Conservation (phyloP, 2,113 vertebrate genomes). For the Connochaetes taurinus region DNA sequence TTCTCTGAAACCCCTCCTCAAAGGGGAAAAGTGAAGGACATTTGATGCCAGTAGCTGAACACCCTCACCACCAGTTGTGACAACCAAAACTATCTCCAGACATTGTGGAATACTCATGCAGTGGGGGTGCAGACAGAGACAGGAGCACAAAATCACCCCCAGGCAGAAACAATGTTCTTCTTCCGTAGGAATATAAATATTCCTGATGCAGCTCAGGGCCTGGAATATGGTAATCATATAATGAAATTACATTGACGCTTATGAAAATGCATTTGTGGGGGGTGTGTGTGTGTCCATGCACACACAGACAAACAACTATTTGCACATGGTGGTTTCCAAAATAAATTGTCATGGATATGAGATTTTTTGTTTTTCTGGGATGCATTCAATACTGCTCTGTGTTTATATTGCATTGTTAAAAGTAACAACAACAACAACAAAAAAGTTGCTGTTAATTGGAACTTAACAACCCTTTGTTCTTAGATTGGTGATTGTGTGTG, state of each 20-base stretch:
- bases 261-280: background rate
- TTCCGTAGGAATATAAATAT: background rate
- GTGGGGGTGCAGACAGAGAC: too few species aligned
- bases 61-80: background rate
- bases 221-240: accelerated
- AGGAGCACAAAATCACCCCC: background rate
- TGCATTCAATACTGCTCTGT: background rate
- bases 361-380: background rate
- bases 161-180: background rate
- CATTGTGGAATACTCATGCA: background rate
- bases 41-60: background rate
- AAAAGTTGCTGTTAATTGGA: background rate
- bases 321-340: background rate
- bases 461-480: slow-evolving; percentile 41
- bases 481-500: background rate
- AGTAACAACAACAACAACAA: background rate
- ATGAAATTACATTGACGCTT: background rate
- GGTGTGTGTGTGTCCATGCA: accelerated
- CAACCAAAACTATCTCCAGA: background rate
- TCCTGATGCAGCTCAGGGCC: background rate
- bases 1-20: background rate
- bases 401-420: background rate
- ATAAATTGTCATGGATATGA: background rate
- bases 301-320: background rate
- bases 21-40: background rate